phyloP scores from a whole-genome alignment of 2,888 invertebrate genomes.

The Cerceris ruficornis region DNA sequence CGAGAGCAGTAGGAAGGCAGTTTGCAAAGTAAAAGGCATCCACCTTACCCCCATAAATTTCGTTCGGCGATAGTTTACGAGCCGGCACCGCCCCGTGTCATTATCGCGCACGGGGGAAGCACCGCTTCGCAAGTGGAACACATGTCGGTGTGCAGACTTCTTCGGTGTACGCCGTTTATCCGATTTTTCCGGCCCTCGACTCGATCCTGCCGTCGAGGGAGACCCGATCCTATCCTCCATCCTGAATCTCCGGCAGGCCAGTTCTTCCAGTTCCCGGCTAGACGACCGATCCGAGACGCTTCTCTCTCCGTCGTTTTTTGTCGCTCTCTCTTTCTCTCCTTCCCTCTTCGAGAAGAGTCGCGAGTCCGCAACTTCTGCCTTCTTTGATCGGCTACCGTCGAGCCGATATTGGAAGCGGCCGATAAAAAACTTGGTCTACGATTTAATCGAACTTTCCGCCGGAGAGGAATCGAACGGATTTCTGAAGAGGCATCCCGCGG shows the following conservation, averaged over 20 bases:
- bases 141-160: slow-evolving; percentile 3
- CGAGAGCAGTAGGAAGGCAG: slow-evolving; percentile 40
- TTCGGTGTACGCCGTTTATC: slow-evolving; percentile 44
- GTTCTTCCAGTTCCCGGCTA: slow-evolving; percentile 40
- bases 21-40: slow-evolving; percentile 56
- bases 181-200: slow-evolving; percentile 25
- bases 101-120: slow-evolving; percentile 72
- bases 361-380: too few species aligned
- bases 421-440: slow-evolving; percentile 3
- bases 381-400: too few species aligned
- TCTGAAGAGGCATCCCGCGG: too few species aligned
- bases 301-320: not conserved
- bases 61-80: slow-evolving; percentile 78
- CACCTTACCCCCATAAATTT: slow-evolving; percentile 76
- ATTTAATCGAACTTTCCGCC: slow-evolving; percentile 20
- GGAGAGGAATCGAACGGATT: slow-evolving; percentile 9
- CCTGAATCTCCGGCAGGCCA: slow-evolving; percentile 38
- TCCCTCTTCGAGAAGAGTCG: too few species aligned
- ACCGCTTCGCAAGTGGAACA: slow-evolving; percentile 49
- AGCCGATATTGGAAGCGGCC: not conserved
- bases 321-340: too few species aligned
- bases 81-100: slow-evolving; percentile 78
- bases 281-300: slow-evolving; percentile 9
- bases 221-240: slow-evolving; percentile 4
- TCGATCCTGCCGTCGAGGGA: slow-evolving; percentile 5